Evolutionary conservation across 2,888 invertebrate genomes (phyloP), one percentile per base, ranked within the genome.

Genomic region (Hydrotaea diabolus): DNA sequence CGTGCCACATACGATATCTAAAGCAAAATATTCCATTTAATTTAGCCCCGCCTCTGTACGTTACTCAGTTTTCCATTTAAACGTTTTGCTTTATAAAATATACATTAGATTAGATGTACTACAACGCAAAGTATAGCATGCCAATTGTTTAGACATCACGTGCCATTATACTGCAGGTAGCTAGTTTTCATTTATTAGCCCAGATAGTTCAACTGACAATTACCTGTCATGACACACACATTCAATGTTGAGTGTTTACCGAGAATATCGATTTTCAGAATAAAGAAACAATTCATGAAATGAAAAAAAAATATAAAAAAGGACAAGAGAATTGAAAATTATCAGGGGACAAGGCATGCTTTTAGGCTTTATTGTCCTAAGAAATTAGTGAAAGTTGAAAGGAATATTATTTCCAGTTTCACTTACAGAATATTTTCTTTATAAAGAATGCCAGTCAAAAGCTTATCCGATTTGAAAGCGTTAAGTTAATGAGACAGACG

Each of bases 191-290:
- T 13, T 53, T 5, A n/a, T 19, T 53, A 15, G 13, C 53, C 8
- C 17, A 8, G 39, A 39, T 39, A 11, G 23, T 46, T 69, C 43
- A 69, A 62, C 85, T 85, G 85, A 77, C 82, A 85, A 82, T 82
- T 82, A 74, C 77, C 82, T 82, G 85, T 80, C 79, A 7, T 82
- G 69, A 79, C 66, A 77, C 46, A 79, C 66, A 77, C 46, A 13
- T 66, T 17, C 21, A 39, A 39, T 66, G 21, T n/a, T 31, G 62
- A 39, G 31, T 69, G 43, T 46, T 43, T 46, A 23, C 31, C 26
- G 17, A 66, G 21, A 69, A 69, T 46, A 69, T 69, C 69, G 69
- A 69, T 69, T 69, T 69, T 43, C 39, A n/a, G 11, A 26, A 59
- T 5, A 23, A 31, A 26, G 31, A 57, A 57, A 57, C 11, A 57